Base-by-base conservation (phyloP, 30 jellyfish, hydroid and myxozoan species). In the Aurelia coerulea region DNA sequence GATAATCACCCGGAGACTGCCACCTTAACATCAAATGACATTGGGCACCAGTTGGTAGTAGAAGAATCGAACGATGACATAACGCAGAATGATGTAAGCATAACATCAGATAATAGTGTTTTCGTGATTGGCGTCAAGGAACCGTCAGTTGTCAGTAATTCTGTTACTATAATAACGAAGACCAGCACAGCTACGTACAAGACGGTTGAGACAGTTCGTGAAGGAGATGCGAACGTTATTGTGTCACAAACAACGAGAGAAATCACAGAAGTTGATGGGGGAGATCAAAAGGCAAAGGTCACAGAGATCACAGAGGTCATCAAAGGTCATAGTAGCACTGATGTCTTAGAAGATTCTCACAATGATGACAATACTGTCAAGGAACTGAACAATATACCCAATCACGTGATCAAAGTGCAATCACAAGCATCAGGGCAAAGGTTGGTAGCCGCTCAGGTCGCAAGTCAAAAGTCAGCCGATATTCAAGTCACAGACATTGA, bases 181-280 rank as follows among this genome's bases (percentile, higher is more conserved):
- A 65, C 76, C 12, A 65, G 76, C 76, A 65, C 76, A 4, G 46
- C 37, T 13, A 29, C 76, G 53, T 65, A 65, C 46, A 49, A 65
- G 42, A 17, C 35, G 2, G 56, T 65, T 65, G 76, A 23, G 35
- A 23, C 46, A 23, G 42, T 23, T 9, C 35, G 8, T 10, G 76
- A 65, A 65, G 16, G 15, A 23, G 46, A 23, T 4, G 53, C 46
- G 8, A 33, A 65, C 4, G 46, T 49, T 23, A 23, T 39, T 39
- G 11, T 16, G 17, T 65, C 76, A 17, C 76, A 13, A 23, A 49
- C 35, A 23, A 23, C 19, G 7, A 18, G 17, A n/a, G 74, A 64
- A 64, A 3, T 64, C 16, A 23, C 35, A 39, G 46, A 23, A 4
- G 46, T 17, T 10, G 46, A 65, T 17, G 10, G 17, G 76, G 42